A percentile compares a stretch with the other conserved stretches of the same genome.
Evolutionary conservation across 2,888 invertebrate genomes (phyloP).

Genomic region (Liposcelis brunnea): DNA sequence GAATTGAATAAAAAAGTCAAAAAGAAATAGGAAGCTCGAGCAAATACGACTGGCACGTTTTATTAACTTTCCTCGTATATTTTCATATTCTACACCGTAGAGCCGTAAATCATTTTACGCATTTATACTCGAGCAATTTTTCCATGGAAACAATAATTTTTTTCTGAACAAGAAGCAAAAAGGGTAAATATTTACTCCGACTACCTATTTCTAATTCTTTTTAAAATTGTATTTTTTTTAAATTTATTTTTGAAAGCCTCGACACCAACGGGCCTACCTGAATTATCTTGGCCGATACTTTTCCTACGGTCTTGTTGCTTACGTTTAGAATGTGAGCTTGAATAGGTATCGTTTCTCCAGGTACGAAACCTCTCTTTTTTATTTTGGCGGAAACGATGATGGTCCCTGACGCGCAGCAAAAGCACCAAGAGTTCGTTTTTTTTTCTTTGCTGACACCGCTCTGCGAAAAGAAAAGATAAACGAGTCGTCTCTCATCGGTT

Average conservation of each 20-base stretch:
- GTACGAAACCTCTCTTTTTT: slow-evolving; percentile 19
- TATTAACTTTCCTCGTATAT: too few relatives aligned
- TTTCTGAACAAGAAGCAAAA: too few relatives aligned
- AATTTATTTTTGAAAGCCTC: not conserved
- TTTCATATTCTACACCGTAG: not conserved
- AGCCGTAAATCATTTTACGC: not conserved
- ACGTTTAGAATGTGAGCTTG: slow-evolving; percentile 21
- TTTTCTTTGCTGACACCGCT: slow-evolving; percentile 19
- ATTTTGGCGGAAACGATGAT: slow-evolving; percentile 21
- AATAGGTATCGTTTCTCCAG: slow-evolving; percentile 20
- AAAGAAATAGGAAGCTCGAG: not conserved
- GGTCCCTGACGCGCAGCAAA: slow-evolving; percentile 21
- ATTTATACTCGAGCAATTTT: not conserved
- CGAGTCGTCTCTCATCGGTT: slow-evolving; percentile 4
- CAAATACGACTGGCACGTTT: not conserved
- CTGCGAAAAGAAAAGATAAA: slow-evolving; percentile 13
- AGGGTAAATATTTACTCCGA: too few relatives aligned
- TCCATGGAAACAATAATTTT: not conserved
- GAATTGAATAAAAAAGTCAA: not conserved
- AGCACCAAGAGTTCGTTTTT: slow-evolving; percentile 20
- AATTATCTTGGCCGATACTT: slow-evolving; percentile 17
- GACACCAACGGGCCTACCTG: slow-evolving; percentile 17
- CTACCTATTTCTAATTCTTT: not conserved
- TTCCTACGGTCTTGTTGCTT: slow-evolving; percentile 18
- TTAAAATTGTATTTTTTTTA: not conserved